These are phyloP conservation scores for Gallirallus australis DNA, from an alignment of 2,797 vertebrate species.

Conservation along the genomic window DNA sequence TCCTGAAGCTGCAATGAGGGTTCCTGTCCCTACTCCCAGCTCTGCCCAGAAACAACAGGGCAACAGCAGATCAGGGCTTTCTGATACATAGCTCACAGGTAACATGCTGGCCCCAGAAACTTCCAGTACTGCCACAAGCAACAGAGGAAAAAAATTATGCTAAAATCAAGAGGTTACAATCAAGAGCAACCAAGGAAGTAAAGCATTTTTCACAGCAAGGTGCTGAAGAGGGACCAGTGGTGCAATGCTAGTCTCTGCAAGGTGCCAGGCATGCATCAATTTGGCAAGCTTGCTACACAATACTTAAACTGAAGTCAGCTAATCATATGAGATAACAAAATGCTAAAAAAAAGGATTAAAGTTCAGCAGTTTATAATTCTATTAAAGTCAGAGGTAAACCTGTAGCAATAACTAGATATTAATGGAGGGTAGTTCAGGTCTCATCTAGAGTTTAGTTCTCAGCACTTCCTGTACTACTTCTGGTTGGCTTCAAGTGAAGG, in stretches of 20 bases:
- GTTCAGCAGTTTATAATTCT: background rate
- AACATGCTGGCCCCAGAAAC: background rate
- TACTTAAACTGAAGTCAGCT: background rate
- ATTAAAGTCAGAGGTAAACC: background rate
- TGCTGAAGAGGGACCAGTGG: background rate
- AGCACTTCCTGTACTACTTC: background rate
- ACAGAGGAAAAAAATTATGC: rapidly evolving
- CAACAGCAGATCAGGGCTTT: rapidly evolving
- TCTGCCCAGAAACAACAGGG: background rate
- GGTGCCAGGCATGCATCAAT: rapidly evolving
- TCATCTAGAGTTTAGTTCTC: background rate
- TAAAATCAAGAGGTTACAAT: background rate
- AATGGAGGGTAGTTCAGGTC: background rate
- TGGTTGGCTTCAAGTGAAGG: background rate
- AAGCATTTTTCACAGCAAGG: background rate
- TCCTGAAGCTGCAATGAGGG: rapidly evolving
- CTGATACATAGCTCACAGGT: rapidly evolving
- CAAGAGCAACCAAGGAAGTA: background rate
- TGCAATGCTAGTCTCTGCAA: rapidly evolving
- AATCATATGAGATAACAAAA: background rate
- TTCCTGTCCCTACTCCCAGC: background rate
- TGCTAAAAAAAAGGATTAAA: background rate
- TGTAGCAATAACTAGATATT: background rate
- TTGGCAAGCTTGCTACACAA: background rate
- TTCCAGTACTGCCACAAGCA: background rate